Base-by-base conservation (phyloP, 1,140 invertebrate genomes). In the Campoletis sonorensis region DNA sequence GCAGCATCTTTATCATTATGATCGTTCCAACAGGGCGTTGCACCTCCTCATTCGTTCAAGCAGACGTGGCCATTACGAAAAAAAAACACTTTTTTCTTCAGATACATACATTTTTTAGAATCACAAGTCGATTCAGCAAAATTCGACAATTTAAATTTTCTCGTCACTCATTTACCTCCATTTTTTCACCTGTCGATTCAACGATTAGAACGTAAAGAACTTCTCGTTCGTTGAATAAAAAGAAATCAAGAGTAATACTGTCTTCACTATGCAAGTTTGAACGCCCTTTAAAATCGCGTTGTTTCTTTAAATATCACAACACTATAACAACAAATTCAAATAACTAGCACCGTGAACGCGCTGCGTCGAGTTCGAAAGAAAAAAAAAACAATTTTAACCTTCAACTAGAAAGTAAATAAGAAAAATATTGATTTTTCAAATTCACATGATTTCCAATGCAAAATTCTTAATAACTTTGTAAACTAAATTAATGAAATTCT, bases 161-260 rank as follows among this genome's bases (percentile, higher is more conserved):
- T 27, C 61, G 23, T 67, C 10, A 26, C 23, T 26, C 13, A 7
- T 15, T 67, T 67, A 1, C 8, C 26, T 58, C 21, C 21, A 23
- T 21, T 58, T 58, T 5, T 58, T 58, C 3, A n/a, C 54, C 21
- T n/a, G 54, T 58, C 21, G 54, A 58, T 58, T 58, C 16, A 21
- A 67, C 23, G 13, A 26, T 67, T 67, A 27, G 11, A 4, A 67
- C 1, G 23, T 7, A 67, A 26, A 5, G 4, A 4, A 16, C 40
- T 49, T 51, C 71, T 13, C 16, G 1, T 27, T 3, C 15, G 13
- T 75, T 1, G 7, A 54, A n/a, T 5, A 37, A 21, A 54, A 40
- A 33, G 40, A 77, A 77, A 75, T 75, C 49, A 23, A 51, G 27
- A 30, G 21, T 77, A 77, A 77, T 77, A 77, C 75, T 77, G 75